Base-by-base conservation (phyloP, 2,888 invertebrate species). In the Drosophila demipolita region DNA sequence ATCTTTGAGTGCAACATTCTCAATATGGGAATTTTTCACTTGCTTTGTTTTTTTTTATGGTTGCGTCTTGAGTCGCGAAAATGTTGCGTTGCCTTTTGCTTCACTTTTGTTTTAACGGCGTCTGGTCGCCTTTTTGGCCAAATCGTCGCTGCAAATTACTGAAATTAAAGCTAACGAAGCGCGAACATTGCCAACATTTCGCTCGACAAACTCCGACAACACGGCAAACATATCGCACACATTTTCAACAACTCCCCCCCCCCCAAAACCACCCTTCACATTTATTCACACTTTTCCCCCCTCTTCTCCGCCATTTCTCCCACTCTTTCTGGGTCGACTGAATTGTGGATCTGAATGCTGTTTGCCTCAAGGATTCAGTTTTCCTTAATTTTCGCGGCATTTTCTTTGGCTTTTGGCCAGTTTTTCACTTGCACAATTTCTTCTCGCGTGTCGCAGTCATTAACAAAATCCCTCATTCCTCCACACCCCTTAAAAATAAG, bases 161-260 rank as follows among this genome's bases (percentile, higher is more conserved):
- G 79, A 87, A 90, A 90, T 90, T 85, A 89, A 87, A 89, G 84
- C 83, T 91, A 91, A 91, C 91, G 91, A 91, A 91, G 91, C 91
- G 88, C 83, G 84, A 91, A 91, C 85, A 90, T 89, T 85, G 80
- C 86, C 81, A 82, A 85, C 82, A 78, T 78, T 82, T 82, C 73
- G 82, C 76, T 80, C 64, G 76, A 79, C 64, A 74, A 63, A 55
- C 77, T 60, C 62, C 66, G 64, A 63, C 64, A 82, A 71, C 73
- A 82, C 67, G 23, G 64, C 78, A 82, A 78, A 79, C 79, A 78
- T 82, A 70, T 74, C 59, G 58, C 61, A 66, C 49, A 68, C 81
- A 69, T 49, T 61, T 71, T 52, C 48, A 58, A 50, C 74, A 62
- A 59, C 55, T 57, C 12, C 17, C 15, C 33, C 15, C 7, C 40